Evolutionary conservation across 1,140 invertebrate species (phyloP).

Genomic region (Cherax quadricarinatus): DNA sequence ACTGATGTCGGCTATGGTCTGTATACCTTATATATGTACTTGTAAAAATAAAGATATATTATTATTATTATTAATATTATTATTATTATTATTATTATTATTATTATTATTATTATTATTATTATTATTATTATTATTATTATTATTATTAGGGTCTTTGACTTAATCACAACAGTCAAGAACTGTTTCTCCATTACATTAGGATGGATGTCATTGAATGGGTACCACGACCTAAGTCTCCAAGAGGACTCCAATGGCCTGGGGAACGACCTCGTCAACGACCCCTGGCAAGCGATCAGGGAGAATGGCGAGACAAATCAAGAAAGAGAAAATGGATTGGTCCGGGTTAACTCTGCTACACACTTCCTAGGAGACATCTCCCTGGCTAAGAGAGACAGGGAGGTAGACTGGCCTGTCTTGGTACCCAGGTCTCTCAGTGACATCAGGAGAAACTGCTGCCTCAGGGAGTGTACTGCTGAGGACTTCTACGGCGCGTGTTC

Average conservation of each 20-base stretch:
- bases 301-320: background rate
- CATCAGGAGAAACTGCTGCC: conserved; percentile 28
- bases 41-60: no score
- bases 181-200: background rate
- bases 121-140: no score
- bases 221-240: background rate
- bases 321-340: background rate
- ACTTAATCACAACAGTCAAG: background rate
- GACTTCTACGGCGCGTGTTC: conserved; percentile 40
- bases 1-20: no score
- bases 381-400: conserved; percentile 19
- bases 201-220: background rate
- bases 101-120: no score
- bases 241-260: background rate
- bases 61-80: no score
- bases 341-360: background rate
- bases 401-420: conserved; percentile 14
- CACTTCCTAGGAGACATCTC: background rate
- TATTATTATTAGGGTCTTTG: no score
- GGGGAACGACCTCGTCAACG: background rate
- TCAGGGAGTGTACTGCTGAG: conserved; percentile 25
- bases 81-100: no score
- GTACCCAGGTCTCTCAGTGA: conserved; percentile 17
- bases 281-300: background rate
- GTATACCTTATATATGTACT: no score